Conservation (phyloP, 2,797 vertebrate species). For the Lemur catta region DNA sequence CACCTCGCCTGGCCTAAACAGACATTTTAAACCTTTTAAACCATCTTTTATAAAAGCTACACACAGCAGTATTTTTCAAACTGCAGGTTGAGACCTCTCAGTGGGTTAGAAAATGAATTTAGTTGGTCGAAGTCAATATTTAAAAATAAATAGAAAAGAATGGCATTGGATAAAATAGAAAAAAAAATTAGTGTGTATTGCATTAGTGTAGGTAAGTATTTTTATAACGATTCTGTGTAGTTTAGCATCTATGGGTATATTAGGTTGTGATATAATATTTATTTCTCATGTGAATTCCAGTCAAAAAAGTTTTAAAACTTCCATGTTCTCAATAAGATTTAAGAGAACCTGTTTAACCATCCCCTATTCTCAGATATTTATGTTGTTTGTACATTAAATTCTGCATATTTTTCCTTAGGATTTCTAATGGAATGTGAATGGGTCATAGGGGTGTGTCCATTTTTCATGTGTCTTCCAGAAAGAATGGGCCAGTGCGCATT, state of each 20-base stretch:
- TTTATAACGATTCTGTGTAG: not conserved
- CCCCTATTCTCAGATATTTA: not conserved
- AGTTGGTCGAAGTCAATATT: not conserved
- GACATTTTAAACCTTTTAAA: not conserved
- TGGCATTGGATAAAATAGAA: not conserved
- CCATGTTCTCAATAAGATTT: not conserved
- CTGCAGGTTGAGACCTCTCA: too few species aligned
- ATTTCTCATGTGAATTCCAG: not conserved
- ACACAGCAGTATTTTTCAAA: too few species aligned
- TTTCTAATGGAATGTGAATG: not conserved
- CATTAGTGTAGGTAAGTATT: not conserved
- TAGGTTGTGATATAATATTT: not conserved
- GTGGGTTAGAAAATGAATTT: too few species aligned
- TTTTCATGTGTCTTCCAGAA: not conserved
- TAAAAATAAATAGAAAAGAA: not conserved
- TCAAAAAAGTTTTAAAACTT: not conserved
- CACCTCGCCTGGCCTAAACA: too few species aligned
- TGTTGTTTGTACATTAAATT: not conserved
- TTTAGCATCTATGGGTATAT: not conserved
- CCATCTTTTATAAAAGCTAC: not conserved
- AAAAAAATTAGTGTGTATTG: not conserved
- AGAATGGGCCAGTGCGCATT: not conserved
- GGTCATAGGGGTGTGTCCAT: not conserved
- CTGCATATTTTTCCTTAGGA: not conserved
- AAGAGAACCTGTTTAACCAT: not conserved